Evolutionary conservation across 2,113 vertebrate species (phyloP).

Genomic region (Pungitius pungitius): DNA sequence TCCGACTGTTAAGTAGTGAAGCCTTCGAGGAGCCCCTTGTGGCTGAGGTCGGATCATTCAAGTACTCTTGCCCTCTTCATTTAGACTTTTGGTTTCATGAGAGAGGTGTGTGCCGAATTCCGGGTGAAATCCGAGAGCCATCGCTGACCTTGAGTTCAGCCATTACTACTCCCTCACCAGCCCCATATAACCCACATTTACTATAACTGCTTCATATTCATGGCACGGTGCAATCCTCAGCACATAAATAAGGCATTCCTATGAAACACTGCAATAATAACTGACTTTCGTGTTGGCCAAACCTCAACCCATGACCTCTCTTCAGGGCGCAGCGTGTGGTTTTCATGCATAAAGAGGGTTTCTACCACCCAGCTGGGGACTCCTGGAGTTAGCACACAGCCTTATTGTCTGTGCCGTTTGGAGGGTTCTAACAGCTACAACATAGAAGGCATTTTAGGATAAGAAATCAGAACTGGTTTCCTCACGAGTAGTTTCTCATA

Average conservation of each 20-base stretch:
- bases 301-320: slow-evolving; percentile 55
- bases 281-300: slow-evolving; percentile 31
- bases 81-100: slow-evolving; percentile 17
- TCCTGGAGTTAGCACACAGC: slow-evolving; percentile 6
- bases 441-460: neutral
- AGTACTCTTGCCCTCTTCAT: slow-evolving; percentile 30
- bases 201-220: slow-evolving; percentile 66
- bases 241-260: slow-evolving; percentile 68
- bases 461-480: neutral
- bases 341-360: slow-evolving; percentile 32
- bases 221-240: slow-evolving; percentile 50
- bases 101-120: slow-evolving; percentile 21
- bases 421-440: neutral
- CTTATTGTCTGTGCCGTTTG: neutral
- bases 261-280: slow-evolving; percentile 65
- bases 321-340: slow-evolving; percentile 21
- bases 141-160: slow-evolving; percentile 57
- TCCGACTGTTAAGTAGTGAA: slow-evolving; percentile 12
- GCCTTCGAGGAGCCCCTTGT: slow-evolving; percentile 13
- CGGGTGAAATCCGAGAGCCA: slow-evolving; percentile 14
- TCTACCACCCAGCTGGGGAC: neutral
- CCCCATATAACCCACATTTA: slow-evolving; percentile 53
- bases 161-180: slow-evolving; percentile 27
- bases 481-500: neutral
- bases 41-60: slow-evolving; percentile 40